A percentile compares a stretch with the other conserved stretches of the same genome.
Conservation (phyloP, 1,140 invertebrate species). For the Psilanteris sp. region DNA sequence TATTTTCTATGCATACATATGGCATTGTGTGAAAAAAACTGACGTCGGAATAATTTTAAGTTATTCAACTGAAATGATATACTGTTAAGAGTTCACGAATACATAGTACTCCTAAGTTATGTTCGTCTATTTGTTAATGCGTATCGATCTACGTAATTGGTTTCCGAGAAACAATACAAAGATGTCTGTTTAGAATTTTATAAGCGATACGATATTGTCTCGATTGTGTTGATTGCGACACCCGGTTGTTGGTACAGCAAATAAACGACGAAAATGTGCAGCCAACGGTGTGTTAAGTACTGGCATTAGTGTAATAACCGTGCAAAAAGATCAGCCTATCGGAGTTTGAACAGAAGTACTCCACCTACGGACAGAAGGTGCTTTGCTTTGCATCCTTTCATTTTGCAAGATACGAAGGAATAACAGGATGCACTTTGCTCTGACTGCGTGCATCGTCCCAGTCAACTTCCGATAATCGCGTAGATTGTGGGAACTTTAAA, state of each 20-base stretch:
- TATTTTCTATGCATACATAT: too few species aligned
- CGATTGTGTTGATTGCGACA: constrained; percentile 56
- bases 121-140: too few species aligned
- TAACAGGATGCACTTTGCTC: constrained; percentile 68
- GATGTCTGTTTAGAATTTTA: constrained; percentile 6
- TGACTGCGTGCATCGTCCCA: constrained; percentile 45
- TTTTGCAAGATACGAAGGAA: constrained; percentile 62
- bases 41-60: too few species aligned
- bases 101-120: too few species aligned
- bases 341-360: constrained; percentile 62
- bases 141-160: too few species aligned
- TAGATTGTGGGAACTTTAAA: constrained; percentile 66
- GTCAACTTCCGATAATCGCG: constrained; percentile 60
- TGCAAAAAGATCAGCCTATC: constrained; percentile 74
- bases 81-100: too few species aligned
- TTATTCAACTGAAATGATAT: too few species aligned
- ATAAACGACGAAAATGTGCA: constrained; percentile 74
- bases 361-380: constrained; percentile 66
- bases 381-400: constrained; percentile 55
- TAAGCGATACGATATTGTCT: constrained; percentile 19
- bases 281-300: constrained; percentile 78
- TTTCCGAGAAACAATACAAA: too few species aligned
- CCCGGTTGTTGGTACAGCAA: constrained; percentile 71
- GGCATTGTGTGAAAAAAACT: too few species aligned
- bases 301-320: constrained; percentile 79